phyloP scores from a whole-genome alignment of 2,797 vertebrate species.

The Glossophaga mutica region DNA sequence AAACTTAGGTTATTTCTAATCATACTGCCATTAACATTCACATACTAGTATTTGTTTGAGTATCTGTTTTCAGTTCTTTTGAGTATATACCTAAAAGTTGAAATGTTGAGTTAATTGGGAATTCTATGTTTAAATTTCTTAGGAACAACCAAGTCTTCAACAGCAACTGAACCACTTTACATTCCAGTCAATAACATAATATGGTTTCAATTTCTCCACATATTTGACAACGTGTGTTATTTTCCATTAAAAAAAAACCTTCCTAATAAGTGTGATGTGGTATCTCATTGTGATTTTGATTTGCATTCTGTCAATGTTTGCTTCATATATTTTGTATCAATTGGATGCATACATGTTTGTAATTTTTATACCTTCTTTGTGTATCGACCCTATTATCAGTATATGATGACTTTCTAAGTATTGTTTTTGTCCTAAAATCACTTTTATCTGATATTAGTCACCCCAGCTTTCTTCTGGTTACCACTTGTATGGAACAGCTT shows the following conservation, averaged over 20 bases:
- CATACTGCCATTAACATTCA: background rate
- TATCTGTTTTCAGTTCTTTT: background rate
- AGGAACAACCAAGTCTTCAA: background rate
- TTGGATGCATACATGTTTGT: background rate
- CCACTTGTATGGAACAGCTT: background rate
- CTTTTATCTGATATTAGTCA: background rate
- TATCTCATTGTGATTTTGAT: background rate
- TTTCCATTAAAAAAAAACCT: background rate
- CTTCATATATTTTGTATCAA: background rate
- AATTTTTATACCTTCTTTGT: slow-evolving; percentile 3
- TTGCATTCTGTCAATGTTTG: background rate
- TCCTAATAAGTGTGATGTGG: background rate
- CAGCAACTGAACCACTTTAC: background rate
- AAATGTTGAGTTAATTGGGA: background rate
- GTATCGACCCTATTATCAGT: background rate
- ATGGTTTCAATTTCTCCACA: background rate
- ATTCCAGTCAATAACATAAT: background rate
- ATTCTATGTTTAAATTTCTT: background rate
- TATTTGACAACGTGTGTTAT: background rate
- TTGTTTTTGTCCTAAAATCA: background rate
- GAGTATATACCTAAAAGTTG: background rate
- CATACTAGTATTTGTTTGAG: background rate
- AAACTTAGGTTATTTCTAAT: background rate
- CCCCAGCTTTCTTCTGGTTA: background rate
- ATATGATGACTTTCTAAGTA: background rate